Evolutionary conservation across 2,113 vertebrate species (phyloP).

Genomic region (Perccottus glenii): DNA sequence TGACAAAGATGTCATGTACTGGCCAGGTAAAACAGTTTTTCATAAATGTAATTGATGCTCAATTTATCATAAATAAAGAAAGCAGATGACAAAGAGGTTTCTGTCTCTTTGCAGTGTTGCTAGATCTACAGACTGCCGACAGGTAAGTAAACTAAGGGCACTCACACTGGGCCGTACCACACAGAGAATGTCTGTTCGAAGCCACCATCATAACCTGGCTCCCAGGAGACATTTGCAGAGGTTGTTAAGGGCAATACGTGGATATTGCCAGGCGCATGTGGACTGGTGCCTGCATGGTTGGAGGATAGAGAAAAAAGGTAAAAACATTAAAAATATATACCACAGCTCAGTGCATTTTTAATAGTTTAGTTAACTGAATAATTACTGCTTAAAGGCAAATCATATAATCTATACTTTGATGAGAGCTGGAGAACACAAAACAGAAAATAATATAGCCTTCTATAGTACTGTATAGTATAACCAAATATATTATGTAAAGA

Average conservation of each 20-base stretch:
- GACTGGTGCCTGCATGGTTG: constrained; percentile 90
- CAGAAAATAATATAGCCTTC: too few species aligned
- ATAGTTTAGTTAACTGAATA: too few species aligned
- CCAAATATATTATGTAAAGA: too few species aligned
- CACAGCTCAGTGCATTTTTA: neutral
- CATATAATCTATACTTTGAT: too few species aligned
- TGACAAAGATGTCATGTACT: too few species aligned
- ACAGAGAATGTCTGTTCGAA: constrained; percentile 99
- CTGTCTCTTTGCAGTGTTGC: constrained; percentile 4
- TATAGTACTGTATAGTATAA: too few species aligned
- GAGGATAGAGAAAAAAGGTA: constrained; percentile 36
- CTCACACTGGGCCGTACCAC: constrained; percentile 99
- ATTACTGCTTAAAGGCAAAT: too few species aligned
- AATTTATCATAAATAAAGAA: neutral
- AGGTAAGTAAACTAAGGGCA: constrained; percentile 72
- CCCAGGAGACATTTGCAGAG: constrained; percentile 98
- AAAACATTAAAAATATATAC: constrained; percentile 14
- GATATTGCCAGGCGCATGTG: constrained; percentile 92
- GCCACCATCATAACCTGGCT: constrained; percentile 97
- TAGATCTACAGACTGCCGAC: constrained; percentile 22
- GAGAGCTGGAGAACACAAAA: too few species aligned
- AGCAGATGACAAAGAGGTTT: too few species aligned
- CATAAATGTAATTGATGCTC: neutral
- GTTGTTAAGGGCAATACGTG: constrained; percentile 91
- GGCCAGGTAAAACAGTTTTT: too few species aligned